Conservation (phyloP, 2,797 vertebrate species). For the Diplodus sargus region DNA sequence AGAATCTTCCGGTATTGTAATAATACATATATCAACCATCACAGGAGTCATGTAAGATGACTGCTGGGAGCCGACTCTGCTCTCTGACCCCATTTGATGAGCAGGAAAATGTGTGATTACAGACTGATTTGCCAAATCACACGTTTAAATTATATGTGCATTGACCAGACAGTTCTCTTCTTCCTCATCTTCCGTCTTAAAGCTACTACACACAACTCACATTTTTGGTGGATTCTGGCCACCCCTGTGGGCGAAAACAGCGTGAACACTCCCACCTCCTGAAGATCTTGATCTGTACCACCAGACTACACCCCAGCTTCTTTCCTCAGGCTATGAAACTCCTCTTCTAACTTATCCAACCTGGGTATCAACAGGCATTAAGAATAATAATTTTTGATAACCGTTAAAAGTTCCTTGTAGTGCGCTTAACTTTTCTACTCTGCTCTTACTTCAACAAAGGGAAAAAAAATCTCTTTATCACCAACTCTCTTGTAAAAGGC, state of each 20-base stretch:
- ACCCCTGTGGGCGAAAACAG: too few species aligned
- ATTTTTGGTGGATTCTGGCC: too few species aligned
- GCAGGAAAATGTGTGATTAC: background rate
- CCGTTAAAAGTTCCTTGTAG: too few species aligned
- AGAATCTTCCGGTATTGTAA: conserved; percentile 1
- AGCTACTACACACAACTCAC: too few species aligned
- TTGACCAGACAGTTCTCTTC: background rate
- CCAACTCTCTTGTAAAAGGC: background rate
- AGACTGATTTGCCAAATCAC: background rate
- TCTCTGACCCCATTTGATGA: background rate
- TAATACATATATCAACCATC: conserved; percentile 32
- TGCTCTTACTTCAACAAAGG: background rate
- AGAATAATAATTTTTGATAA: too few species aligned
- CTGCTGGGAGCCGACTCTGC: background rate
- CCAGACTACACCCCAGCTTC: too few species aligned
- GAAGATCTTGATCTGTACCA: too few species aligned
- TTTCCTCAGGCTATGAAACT: too few species aligned
- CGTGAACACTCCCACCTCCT: too few species aligned
- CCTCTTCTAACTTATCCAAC: too few species aligned
- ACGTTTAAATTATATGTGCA: background rate
- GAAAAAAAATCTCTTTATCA: background rate
- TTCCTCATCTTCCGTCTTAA: background rate
- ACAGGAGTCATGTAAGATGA: background rate
- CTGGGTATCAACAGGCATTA: too few species aligned
- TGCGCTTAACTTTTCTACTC: background rate